Evolutionary conservation across 2,797 vertebrate species (phyloP).

Genomic region (Nannoperca australis): DNA sequence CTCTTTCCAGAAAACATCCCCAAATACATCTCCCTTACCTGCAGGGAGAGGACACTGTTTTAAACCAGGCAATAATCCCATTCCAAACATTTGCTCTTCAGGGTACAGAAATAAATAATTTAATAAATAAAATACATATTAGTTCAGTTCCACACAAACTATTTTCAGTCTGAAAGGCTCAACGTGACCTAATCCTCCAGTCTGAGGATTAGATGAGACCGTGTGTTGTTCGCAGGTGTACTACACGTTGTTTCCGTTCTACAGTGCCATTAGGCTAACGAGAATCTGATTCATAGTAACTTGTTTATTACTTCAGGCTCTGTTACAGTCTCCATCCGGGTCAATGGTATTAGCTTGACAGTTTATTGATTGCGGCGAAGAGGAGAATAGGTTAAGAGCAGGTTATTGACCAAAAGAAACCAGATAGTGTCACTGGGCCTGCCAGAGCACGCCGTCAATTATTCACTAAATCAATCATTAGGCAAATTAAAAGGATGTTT

Average conservation of each 20-base stretch:
- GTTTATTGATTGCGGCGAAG: slow-evolving; percentile 53
- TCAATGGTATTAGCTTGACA: slow-evolving; percentile 50
- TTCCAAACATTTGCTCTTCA: not conserved
- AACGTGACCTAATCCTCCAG: not conserved
- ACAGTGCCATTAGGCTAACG: slow-evolving; percentile 60
- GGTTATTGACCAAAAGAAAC: slow-evolving; percentile 47
- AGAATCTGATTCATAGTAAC: slow-evolving; percentile 55
- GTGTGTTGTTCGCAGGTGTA: slow-evolving; percentile 25
- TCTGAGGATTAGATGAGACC: slow-evolving; percentile 13
- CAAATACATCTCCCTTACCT: slow-evolving; percentile 99
- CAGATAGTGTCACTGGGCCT: slow-evolving; percentile 14
- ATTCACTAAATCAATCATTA: slow-evolving; percentile 46
- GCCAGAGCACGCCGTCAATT: slow-evolving; percentile 34
- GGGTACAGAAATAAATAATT: slow-evolving; percentile 3
- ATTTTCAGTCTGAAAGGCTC: too few species aligned
- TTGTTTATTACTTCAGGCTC: slow-evolving; percentile 57
- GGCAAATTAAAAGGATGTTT: slow-evolving; percentile 39
- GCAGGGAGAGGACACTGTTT: slow-evolving; percentile 28
- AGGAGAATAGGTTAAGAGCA: slow-evolving; percentile 33
- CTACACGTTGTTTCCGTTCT: slow-evolving; percentile 18
- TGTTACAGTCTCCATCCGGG: slow-evolving; percentile 30
- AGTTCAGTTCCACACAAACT: too few species aligned
- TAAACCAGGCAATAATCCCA: not conserved
- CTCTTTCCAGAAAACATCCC: slow-evolving; percentile 99
- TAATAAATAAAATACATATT: not conserved